phyloP scores from a whole-genome alignment of 2,113 vertebrate species.

The Otocyon megalotis region DNA sequence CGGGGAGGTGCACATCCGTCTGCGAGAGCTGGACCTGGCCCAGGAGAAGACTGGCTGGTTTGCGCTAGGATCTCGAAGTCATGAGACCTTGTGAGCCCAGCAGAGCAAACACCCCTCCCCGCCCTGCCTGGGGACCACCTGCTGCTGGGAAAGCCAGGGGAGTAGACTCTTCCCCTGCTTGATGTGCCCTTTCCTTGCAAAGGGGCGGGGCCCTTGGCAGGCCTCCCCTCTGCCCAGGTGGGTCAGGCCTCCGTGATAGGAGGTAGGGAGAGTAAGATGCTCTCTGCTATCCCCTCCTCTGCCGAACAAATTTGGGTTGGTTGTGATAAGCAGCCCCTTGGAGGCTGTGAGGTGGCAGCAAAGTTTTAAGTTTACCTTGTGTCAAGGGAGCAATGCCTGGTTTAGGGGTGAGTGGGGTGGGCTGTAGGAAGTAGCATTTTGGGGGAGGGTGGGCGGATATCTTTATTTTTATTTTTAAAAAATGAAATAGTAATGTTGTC shows the following conservation, averaged over 20 bases:
- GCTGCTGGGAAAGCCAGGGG: background rate
- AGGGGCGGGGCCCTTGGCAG: background rate
- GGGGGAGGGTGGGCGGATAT: slow-evolving; percentile 70
- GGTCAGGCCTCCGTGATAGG: background rate
- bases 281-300: background rate
- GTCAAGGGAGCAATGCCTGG: slow-evolving; percentile 89
- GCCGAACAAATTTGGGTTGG: slow-evolving; percentile 33
- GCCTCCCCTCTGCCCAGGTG: background rate
- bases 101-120: background rate
- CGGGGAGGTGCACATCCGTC: slow-evolving; percentile 93
- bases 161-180: background rate
- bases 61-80: slow-evolving; percentile 89
- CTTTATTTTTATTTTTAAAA: slow-evolving; percentile 87
- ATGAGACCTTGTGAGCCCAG: slow-evolving; percentile 84
- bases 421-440: slow-evolving; percentile 52
- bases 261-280: background rate
- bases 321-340: slow-evolving; percentile 48
- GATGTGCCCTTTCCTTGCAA: background rate
- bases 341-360: slow-evolving; percentile 69
- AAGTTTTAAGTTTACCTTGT: slow-evolving; percentile 90
- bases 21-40: slow-evolving; percentile 92
- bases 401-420: slow-evolving; percentile 62
- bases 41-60: slow-evolving; percentile 97
- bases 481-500: slow-evolving; percentile 81
- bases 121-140: background rate